phyloP scores from a whole-genome alignment of 2,888 invertebrate genomes.

The Apamea anceps region DNA sequence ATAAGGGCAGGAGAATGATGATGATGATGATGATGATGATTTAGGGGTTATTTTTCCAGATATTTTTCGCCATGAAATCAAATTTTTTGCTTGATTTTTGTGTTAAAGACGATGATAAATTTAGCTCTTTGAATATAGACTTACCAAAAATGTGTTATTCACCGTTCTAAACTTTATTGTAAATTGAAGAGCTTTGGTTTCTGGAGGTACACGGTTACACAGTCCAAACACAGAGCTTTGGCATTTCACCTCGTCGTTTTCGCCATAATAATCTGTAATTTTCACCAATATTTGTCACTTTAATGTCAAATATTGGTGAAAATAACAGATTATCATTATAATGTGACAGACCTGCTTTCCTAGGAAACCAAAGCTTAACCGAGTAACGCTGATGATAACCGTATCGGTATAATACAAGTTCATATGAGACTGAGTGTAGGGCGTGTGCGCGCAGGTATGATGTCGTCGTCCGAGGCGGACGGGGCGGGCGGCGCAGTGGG shows the following conservation, averaged over 20 bases:
- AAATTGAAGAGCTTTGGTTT: not conserved
- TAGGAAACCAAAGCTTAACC: not conserved
- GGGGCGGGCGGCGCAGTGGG: slow-evolving; percentile 64
- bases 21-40: no score
- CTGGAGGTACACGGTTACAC: not conserved
- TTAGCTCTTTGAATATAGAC: not conserved
- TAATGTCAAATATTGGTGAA: not conserved
- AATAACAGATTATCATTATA: not conserved
- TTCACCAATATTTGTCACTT: no score
- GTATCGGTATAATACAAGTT: slow-evolving; percentile 13
- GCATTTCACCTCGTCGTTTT: no score
- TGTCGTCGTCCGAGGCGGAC: slow-evolving; percentile 80
- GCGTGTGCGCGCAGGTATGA: slow-evolving; percentile 78
- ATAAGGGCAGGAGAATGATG: no score
- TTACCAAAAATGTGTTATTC: not conserved
- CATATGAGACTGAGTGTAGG: slow-evolving; percentile 47
- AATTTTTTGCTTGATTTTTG: no score
- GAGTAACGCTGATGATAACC: not conserved
- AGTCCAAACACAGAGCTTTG: no score
- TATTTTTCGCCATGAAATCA: not conserved
- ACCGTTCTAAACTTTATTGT: not conserved
- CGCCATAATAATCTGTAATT: no score
- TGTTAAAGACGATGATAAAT: not conserved
- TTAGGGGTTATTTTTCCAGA: no score
- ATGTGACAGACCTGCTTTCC: no score